phyloP scores from a whole-genome alignment of 92 coral and sea anemone species.

The Porites divaricata region DNA sequence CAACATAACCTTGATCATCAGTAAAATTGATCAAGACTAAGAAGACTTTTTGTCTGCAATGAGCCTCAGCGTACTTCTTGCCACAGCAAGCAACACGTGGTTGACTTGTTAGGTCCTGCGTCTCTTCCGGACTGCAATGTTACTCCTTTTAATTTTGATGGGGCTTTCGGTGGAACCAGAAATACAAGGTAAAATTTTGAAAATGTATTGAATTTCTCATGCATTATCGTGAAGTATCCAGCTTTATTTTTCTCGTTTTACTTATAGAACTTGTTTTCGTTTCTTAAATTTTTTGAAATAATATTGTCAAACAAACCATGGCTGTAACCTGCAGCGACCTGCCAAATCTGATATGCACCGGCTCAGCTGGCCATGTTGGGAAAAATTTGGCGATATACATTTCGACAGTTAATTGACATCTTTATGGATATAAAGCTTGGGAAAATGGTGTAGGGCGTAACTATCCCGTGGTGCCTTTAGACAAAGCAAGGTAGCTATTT shows the following conservation, averaged over 20 bases:
- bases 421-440: too few species aligned
- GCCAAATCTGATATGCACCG: slow-evolving; percentile 11
- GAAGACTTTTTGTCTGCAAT: not conserved
- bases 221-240: not conserved
- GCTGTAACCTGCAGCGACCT: slow-evolving; percentile 27
- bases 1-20: not conserved
- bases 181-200: slow-evolving; percentile 15
- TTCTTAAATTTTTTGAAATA: not conserved
- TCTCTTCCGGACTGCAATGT: slow-evolving; percentile 8
- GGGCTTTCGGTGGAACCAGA: slow-evolving; percentile 10
- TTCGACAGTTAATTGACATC: too few species aligned
- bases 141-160: slow-evolving; percentile 24
- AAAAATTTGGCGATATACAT: too few species aligned
- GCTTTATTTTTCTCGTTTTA: not conserved
- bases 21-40: slow-evolving; percentile 2
- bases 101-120: not conserved
- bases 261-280: not conserved
- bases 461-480: too few species aligned
- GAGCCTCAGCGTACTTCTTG: not conserved
- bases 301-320: not conserved
- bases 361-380: not conserved
- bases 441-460: too few species aligned
- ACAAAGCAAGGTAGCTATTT: too few species aligned
- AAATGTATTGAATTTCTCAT: too few species aligned
- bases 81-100: slow-evolving; percentile 15